A percentile compares a stretch with the other conserved stretches of the same genome.
Conservation (phyloP, 2,888 invertebrate genomes). For the Tachystola acroxantha region DNA sequence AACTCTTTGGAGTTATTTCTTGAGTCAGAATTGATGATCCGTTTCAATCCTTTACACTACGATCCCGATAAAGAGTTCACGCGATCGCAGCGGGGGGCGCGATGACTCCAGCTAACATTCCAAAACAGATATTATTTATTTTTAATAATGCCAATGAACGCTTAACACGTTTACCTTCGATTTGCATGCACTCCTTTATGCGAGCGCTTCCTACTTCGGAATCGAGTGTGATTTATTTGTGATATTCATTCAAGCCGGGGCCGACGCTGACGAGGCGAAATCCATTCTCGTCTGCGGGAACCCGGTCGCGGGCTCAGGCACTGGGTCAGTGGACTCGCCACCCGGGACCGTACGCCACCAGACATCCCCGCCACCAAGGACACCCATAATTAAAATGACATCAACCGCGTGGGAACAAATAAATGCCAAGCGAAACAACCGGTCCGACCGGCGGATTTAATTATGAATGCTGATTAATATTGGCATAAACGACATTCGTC, state of each 20-base stretch:
- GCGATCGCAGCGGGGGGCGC: constrained; percentile 66
- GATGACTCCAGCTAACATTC: constrained; percentile 59
- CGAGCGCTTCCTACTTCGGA: constrained; percentile 37
- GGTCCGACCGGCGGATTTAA: constrained; percentile 63
- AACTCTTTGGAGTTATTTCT: constrained; percentile 12
- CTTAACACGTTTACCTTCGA: constrained; percentile 61
- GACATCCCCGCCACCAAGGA: constrained; percentile 46
- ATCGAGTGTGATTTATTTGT: constrained; percentile 31
- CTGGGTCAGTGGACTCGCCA: constrained; percentile 59
- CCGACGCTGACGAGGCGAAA: constrained; percentile 62
- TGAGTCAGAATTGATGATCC: constrained; percentile 11
- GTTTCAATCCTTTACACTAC: constrained; percentile 25
- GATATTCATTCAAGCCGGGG: constrained; percentile 39
- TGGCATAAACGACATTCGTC: constrained; percentile 47
- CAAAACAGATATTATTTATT: constrained; percentile 65
- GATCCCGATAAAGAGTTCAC: constrained; percentile 65
- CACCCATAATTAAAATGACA: constrained; percentile 72
- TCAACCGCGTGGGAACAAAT: constrained; percentile 72
- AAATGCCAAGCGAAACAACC: constrained; percentile 61
- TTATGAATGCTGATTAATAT: constrained; percentile 58
- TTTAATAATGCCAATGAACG: constrained; percentile 70
- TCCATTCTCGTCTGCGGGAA: constrained; percentile 33
- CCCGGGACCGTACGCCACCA: constrained; percentile 24
- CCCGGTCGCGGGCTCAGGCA: constrained; percentile 49
- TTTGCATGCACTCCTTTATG: constrained; percentile 39